Evolutionary conservation across 2,888 invertebrate species (phyloP), one percentile per base, ranked within the genome.

Genomic region (Phyllotreta cruciferae): DNA sequence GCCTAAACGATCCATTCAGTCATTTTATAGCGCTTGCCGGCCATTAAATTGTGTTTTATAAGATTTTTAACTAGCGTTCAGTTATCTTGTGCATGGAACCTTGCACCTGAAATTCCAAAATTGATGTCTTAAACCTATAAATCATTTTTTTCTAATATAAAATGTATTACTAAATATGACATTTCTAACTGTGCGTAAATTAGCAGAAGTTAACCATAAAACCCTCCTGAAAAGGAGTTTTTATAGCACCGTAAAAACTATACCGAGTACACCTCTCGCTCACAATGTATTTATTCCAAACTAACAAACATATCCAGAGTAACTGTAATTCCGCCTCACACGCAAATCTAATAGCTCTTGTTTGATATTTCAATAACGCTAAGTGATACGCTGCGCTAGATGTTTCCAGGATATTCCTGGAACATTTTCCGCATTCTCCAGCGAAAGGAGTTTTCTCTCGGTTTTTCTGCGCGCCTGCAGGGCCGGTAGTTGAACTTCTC

Each of bases 331-430:
- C 63, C 52, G 47, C 54, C 57, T 60, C 57, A 60, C 61, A 56
- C 24, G 24, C 54, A 58, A 60, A 71, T 70, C 68, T 67, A 66
- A 66, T 65, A 66, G 63, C 62, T 63, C 62, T 61, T 62, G 60
- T 64, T 62, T 63, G 69, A 72, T 71, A 71, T 72, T 73, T 73
- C 74, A 75, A 75, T 75, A 75, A 73, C 63, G 62, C 71, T 74
- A 72, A 75, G 74, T 74, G 71, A 74, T 69, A 69, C 69, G 70
- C 67, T 68, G 66, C 60, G 62, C 62, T 62, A 64, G 62, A 60
- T 67, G 52, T 60, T 64, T 64, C 63, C 62, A 64, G 64, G 62
- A 58, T 67, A 55, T 56, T 64, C 62, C 63, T 36, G 54, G 52
- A 58, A 62, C 50, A 62, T 47, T 63, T 63, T 63, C 49, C 56